These are phyloP conservation scores for Onthophagus taurus DNA, from an alignment of 1,140 invertebrate species.

Conservation along the genomic window DNA sequence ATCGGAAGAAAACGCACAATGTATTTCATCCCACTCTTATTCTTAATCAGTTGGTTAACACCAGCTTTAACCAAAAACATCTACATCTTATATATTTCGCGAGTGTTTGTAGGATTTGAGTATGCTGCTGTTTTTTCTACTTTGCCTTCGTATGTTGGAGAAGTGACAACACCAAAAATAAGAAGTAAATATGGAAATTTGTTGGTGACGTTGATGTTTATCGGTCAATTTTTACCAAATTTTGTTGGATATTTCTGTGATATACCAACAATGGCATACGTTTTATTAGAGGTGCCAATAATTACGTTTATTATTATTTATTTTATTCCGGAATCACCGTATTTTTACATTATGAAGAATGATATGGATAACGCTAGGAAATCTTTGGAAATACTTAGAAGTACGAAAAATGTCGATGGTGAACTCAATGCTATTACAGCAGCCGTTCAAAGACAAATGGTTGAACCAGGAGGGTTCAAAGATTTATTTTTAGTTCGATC, in stretches of 20 bases:
- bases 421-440: slow-evolving; percentile 23
- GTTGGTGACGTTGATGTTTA: slow-evolving; percentile 41
- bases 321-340: slow-evolving; percentile 29
- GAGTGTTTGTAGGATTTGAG: slow-evolving; percentile 25
- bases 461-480: slow-evolving; percentile 31
- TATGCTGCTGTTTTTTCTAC: slow-evolving; percentile 25
- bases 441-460: slow-evolving; percentile 27
- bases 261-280: slow-evolving; percentile 41
- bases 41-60: slow-evolving; percentile 1
- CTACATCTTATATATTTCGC: slow-evolving; percentile 33
- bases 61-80: slow-evolving; percentile 3
- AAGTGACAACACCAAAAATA: slow-evolving; percentile 26
- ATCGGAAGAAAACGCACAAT: slow-evolving; percentile 9
- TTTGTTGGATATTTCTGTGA: slow-evolving; percentile 41
- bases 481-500: slow-evolving; percentile 24
- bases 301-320: slow-evolving; percentile 35
- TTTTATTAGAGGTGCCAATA: slow-evolving; percentile 41
- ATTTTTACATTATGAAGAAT: slow-evolving; percentile 22
- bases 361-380: slow-evolving; percentile 15
- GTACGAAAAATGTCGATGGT: slow-evolving; percentile 23
- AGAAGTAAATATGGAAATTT: slow-evolving; percentile 33
- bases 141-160: slow-evolving; percentile 25
- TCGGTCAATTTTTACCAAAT: slow-evolving; percentile 42
- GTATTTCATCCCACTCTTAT: neutral
- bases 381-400: slow-evolving; percentile 18